A percentile compares a stretch with the other conserved stretches of the same genome.
These are phyloP conservation scores for Linurgus olivaceus DNA, from an alignment of 2,797 vertebrate genomes.

Conservation along the genomic window DNA sequence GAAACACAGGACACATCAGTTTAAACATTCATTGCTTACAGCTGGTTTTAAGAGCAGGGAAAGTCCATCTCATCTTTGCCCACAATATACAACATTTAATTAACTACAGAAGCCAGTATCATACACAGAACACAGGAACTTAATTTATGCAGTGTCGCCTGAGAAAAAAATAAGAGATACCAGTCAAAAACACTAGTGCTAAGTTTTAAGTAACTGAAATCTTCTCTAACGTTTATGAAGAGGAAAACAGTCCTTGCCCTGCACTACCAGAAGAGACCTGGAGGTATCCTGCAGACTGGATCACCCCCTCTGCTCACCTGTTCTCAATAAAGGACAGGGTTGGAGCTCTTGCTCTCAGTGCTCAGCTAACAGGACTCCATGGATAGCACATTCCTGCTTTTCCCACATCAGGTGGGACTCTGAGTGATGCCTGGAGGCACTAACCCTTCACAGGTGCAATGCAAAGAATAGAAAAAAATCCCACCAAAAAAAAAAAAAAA, in stretches of 20 bases:
- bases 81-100: accelerated
- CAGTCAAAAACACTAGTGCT: not conserved
- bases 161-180: not conserved
- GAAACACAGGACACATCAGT: not conserved
- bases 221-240: not conserved
- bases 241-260: not conserved
- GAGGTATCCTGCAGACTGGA: accelerated
- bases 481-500: too few species aligned
- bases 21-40: not conserved
- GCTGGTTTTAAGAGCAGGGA: not conserved
- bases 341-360: not conserved
- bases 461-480: not conserved
- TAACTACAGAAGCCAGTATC: not conserved
- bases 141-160: accelerated
- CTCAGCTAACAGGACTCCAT: not conserved
- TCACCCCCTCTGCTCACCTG: not conserved
- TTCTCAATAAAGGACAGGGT: accelerated
- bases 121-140: accelerated
- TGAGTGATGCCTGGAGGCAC: not conserved
- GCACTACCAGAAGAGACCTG: not conserved
- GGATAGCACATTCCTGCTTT: not conserved
- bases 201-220: not conserved
- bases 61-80: not conserved
- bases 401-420: not conserved
- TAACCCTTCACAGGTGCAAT: not conserved